These are phyloP conservation scores for Lamprotornis superbus DNA, from an alignment of 2,113 vertebrate species.

Conservation along the genomic window DNA sequence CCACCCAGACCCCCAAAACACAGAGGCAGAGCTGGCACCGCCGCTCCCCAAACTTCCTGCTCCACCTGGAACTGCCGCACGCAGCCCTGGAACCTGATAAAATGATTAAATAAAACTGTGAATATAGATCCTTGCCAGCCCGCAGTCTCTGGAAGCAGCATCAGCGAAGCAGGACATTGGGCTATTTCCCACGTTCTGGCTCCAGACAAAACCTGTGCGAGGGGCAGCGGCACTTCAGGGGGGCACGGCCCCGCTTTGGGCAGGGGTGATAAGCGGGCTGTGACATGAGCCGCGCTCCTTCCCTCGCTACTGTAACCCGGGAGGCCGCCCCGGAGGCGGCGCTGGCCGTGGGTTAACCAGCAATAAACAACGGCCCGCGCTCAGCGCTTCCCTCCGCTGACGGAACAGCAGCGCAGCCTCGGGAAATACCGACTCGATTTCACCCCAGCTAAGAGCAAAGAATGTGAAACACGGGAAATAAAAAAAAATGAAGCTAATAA, in stretches of 20 bases:
- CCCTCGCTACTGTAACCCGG: not conserved
- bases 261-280: not conserved
- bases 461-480: not conserved
- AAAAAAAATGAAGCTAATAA: not conserved
- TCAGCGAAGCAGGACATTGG: not conserved
- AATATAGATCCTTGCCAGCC: not conserved
- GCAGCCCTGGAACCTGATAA: not conserved
- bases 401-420: too few species aligned
- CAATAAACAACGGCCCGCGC: too few species aligned
- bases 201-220: not conserved
- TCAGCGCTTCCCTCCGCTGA: too few species aligned
- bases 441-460: not conserved
- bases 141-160: not conserved
- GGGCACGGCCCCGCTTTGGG: not conserved
- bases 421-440: not conserved
- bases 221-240: not conserved
- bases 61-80: not conserved
- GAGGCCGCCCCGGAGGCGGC: not conserved
- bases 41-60: not conserved
- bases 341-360: fast-evolving
- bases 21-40: not conserved
- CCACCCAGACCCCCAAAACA: not conserved
- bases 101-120: not conserved
- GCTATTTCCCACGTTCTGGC: not conserved
- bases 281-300: not conserved